These are phyloP conservation scores for Drosophila mojavensis DNA, from an alignment of 1,140 invertebrate genomes.

Conservation along the genomic window DNA sequence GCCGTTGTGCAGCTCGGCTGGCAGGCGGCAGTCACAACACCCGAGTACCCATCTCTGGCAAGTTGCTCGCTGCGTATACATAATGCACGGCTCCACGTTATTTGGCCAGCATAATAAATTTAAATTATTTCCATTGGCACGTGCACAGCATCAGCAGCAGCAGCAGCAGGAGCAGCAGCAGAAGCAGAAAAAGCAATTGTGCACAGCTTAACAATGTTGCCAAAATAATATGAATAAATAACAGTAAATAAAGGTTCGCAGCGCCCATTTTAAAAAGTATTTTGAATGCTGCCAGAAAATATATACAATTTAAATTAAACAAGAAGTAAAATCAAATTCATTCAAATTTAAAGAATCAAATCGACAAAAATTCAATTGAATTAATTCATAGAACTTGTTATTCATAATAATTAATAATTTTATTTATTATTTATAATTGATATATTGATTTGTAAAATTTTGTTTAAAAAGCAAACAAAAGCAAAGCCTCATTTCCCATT, in stretches of 20 bases:
- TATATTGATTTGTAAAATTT: too few species aligned
- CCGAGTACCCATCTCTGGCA: neutral
- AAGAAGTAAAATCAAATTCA: neutral
- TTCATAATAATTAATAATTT: too few species aligned
- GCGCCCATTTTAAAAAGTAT: neutral
- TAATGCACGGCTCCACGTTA: conserved; percentile 27
- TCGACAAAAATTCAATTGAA: too few species aligned
- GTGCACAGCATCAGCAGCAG: conserved; percentile 9
- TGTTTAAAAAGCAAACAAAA: too few species aligned
- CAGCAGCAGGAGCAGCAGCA: neutral
- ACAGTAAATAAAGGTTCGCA: neutral
- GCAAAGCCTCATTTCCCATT: too few species aligned
- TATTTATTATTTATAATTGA: too few species aligned
- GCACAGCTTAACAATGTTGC: conserved; percentile 19
- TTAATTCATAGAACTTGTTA: too few species aligned
- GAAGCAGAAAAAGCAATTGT: conserved; percentile 4
- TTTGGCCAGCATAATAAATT: conserved; percentile 49
- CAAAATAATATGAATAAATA: neutral
- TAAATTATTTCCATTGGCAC: conserved; percentile 61
- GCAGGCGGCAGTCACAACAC: conserved; percentile 7
- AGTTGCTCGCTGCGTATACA: conserved; percentile 37
- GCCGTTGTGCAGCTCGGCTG: conserved; percentile 2
- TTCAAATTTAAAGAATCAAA: too few species aligned
- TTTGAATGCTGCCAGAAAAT: neutral
- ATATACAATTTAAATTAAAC: neutral